phyloP scores from a whole-genome alignment of 2,888 invertebrate species.

The Erynnis tages region DNA sequence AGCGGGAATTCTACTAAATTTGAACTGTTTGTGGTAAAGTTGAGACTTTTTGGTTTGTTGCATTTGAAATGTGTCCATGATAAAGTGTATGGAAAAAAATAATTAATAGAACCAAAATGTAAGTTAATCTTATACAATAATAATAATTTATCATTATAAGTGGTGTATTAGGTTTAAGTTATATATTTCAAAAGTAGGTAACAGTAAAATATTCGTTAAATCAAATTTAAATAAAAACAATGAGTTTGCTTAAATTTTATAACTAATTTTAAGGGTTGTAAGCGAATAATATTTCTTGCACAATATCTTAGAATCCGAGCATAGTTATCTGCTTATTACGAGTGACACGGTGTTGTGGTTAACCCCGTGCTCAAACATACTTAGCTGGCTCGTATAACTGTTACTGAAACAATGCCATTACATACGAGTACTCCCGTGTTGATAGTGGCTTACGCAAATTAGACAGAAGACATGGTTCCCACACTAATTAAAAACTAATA shows the following conservation, averaged over 20 bases:
- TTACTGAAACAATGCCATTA: constrained; percentile 8
- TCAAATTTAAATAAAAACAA: too few relatives aligned
- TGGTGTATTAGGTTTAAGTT: too few relatives aligned
- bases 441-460: neutral
- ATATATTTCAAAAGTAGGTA: too few relatives aligned
- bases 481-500: neutral
- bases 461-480: neutral
- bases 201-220: too few relatives aligned
- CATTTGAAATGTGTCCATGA: neutral
- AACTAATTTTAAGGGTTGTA: too few relatives aligned
- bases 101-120: neutral
- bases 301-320: neutral
- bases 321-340: constrained; percentile 4
- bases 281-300: too few relatives aligned
- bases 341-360: constrained; percentile 15
- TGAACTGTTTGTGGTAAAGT: too few relatives aligned
- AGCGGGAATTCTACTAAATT: neutral
- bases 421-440: neutral
- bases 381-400: constrained; percentile 1
- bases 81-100: constrained; percentile 1
- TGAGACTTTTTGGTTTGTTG: too few relatives aligned
- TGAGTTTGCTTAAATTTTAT: too few relatives aligned
- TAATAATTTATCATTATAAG: too few relatives aligned
- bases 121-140: too few relatives aligned
- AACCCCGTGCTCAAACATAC: constrained; percentile 2